These are phyloP conservation scores for Rachycentron canadum DNA, from an alignment of 2,797 vertebrate species.

Conservation along the genomic window DNA sequence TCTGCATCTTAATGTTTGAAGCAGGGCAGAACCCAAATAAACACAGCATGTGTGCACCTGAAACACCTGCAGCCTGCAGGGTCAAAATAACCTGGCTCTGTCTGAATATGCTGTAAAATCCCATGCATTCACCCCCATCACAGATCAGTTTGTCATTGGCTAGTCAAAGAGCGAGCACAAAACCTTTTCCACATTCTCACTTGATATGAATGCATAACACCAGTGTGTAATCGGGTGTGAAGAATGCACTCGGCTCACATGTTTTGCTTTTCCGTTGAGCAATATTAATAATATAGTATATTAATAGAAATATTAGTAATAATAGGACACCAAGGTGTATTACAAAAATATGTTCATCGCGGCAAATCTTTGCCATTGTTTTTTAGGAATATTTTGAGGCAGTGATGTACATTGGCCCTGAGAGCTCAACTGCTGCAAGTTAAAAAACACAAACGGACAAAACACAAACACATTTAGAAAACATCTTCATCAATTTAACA, in stretches of 20 bases:
- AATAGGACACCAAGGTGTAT: not conserved
- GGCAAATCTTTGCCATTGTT: not conserved
- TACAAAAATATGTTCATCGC: not conserved
- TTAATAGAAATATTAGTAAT: too few species aligned
- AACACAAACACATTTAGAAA: too few species aligned
- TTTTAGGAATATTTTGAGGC: not conserved
- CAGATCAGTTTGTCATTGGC: not conserved
- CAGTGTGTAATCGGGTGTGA: not conserved
- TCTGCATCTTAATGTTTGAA: conserved; percentile 47
- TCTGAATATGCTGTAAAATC: conserved; percentile 20
- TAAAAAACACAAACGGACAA: too few species aligned
- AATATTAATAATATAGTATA: too few species aligned
- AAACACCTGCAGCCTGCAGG: conserved; percentile 65
- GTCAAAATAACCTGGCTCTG: conserved; percentile 57
- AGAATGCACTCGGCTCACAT: not conserved
- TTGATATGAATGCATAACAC: conserved; percentile 9
- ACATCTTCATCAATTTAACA: too few species aligned
- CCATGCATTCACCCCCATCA: not conserved
- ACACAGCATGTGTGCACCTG: conserved; percentile 70
- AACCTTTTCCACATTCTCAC: not conserved
- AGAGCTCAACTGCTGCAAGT: too few species aligned
- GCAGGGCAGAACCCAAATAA: conserved; percentile 67
- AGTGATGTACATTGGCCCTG: too few species aligned
- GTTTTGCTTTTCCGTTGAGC: conserved; percentile 4
- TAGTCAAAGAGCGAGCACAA: not conserved